A percentile compares a stretch with the other conserved stretches of the same genome.
These are phyloP conservation scores for Hydropotes inermis DNA, from an alignment of 2,113 vertebrate species.

Conservation along the genomic window DNA sequence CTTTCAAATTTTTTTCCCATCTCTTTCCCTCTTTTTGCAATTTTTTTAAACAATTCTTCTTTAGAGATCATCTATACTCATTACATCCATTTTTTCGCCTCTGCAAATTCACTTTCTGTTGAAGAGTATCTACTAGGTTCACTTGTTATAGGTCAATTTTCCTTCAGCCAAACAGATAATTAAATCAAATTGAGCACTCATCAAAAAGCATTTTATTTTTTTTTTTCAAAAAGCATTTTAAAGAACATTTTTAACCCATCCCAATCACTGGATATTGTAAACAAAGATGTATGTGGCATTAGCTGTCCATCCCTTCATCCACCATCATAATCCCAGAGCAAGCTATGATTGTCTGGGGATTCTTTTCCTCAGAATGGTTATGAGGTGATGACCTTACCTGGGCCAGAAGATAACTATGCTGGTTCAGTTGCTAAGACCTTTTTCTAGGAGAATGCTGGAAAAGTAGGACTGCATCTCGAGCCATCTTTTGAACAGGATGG, in stretches of 20 bases:
- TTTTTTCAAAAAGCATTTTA: not conserved
- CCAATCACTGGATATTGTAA: not conserved
- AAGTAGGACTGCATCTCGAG: not conserved
- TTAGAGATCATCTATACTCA: not conserved
- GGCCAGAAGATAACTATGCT: not conserved
- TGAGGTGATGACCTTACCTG: not conserved
- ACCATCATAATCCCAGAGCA: not conserved
- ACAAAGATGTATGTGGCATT: not conserved
- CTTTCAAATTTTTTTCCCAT: not conserved
- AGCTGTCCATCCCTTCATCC: not conserved
- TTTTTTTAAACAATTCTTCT: not conserved
- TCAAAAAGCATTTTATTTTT: not conserved
- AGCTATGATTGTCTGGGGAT: not conserved
- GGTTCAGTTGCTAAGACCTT: not conserved
- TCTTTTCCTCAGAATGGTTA: not conserved
- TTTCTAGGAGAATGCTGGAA: not conserved
- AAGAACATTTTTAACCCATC: not conserved
- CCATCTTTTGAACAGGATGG: not conserved
- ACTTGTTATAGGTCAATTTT: not conserved
- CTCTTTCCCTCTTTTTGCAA: not conserved
- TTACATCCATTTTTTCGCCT: not conserved
- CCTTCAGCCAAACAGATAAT: not conserved
- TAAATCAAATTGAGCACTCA: not conserved
- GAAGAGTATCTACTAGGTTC: not conserved
- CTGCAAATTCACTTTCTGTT: not conserved